A percentile compares a stretch with the other conserved stretches of the same genome.
Evolutionary conservation across 1,140 invertebrate species (phyloP).

Genomic region (Glossosoma conforme): DNA sequence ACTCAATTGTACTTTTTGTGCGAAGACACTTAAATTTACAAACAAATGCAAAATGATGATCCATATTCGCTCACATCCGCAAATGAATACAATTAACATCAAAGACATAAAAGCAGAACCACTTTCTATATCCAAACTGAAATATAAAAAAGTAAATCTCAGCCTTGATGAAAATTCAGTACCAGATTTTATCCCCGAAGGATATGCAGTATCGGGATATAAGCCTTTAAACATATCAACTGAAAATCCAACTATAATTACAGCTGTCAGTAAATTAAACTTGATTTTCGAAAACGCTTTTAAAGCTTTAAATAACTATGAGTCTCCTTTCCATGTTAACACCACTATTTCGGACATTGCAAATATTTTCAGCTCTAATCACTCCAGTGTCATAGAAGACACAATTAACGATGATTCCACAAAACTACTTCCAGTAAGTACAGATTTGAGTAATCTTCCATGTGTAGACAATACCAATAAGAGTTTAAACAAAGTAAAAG

Average conservation of each 20-base stretch:
- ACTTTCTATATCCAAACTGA: constrained; percentile 34
- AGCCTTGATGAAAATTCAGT: not conserved
- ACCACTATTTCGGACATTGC: too few relatives aligned
- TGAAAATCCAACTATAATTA: not conserved
- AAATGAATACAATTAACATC: constrained; percentile 43
- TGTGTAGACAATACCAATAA: too few relatives aligned
- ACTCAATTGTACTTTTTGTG: constrained; percentile 40
- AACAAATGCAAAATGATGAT: constrained; percentile 43
- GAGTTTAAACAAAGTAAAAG: not conserved
- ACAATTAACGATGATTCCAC: too few relatives aligned
- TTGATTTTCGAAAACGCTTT: not conserved
- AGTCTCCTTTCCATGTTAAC: too few relatives aligned
- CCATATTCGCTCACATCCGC: constrained; percentile 44
- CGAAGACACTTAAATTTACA: constrained; percentile 34
- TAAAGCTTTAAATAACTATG: too few relatives aligned
- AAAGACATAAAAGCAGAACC: constrained; percentile 41
- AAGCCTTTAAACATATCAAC: not conserved
- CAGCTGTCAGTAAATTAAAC: not conserved
- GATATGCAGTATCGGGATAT: constrained; percentile 1
- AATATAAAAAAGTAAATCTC: not conserved
- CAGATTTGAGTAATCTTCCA: too few relatives aligned
- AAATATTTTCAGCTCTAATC: too few relatives aligned
- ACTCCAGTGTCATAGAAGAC: too few relatives aligned
- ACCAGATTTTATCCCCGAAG: not conserved
- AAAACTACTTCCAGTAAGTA: too few relatives aligned